phyloP scores from a whole-genome alignment of 2,888 invertebrate genomes.

The Oithona nana region DNA sequence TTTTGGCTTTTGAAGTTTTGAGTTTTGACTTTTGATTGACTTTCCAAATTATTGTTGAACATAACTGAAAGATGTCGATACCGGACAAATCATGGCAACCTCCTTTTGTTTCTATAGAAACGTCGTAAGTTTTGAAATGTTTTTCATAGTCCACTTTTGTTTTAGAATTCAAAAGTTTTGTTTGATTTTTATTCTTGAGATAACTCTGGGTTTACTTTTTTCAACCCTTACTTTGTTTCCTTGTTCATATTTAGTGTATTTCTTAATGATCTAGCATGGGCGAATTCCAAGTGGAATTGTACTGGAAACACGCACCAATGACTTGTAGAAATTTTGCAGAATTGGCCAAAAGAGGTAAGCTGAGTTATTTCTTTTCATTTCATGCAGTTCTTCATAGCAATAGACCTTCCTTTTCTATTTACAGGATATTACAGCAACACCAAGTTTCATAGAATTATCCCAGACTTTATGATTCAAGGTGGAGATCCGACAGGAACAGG shows the following conservation, averaged over 20 bases:
- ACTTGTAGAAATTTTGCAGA: conserved; percentile 97
- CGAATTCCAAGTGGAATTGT: conserved; percentile 69
- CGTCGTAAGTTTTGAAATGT: conserved; percentile 31
- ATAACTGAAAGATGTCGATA: conserved; percentile 28
- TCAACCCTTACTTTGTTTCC: too few species aligned
- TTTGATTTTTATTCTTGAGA: too few species aligned
- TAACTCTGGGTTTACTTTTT: too few species aligned
- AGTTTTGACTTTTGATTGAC: too few species aligned
- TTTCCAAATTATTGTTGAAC: too few species aligned
- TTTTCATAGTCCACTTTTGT: not conserved
- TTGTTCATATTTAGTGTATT: too few species aligned
- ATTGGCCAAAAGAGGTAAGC: conserved; percentile 57
- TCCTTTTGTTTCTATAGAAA: conserved; percentile 57
- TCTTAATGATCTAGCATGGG: conserved; percentile 55
- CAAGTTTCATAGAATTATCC: conserved; percentile 84
- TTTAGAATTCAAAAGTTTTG: not conserved
- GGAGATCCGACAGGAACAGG: conserved; percentile 97
- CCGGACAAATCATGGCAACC: conserved; percentile 81
- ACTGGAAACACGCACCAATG: conserved; percentile 96
- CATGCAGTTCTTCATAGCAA: too few species aligned
- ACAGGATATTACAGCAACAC: conserved; percentile 94
- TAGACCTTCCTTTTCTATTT: too few species aligned
- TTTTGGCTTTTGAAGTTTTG: too few species aligned
- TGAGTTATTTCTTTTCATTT: too few species aligned
- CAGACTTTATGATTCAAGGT: conserved; percentile 81